Percentiles rank a stretch among this genome's conserved stretches.
Conservation (phyloP, 2,113 vertebrate species). For the Mustela nigripes region DNA sequence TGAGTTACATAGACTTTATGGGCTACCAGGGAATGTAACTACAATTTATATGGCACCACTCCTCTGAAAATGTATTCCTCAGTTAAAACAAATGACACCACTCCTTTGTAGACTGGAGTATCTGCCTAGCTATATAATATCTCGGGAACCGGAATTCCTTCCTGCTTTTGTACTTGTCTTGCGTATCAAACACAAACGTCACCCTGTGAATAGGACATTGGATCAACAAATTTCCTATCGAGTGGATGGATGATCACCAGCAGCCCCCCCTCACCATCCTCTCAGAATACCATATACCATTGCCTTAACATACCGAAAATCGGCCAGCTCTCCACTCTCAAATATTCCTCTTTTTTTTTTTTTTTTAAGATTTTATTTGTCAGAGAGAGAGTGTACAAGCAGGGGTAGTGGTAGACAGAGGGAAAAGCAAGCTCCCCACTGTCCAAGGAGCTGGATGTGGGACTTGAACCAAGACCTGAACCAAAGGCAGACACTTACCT, state of each 20-base stretch:
- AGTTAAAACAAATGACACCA: constrained; percentile 33
- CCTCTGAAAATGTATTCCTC: neutral
- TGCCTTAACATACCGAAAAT: neutral
- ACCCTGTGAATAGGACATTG: neutral
- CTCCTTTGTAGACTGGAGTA: neutral
- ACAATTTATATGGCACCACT: neutral
- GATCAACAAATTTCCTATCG: neutral
- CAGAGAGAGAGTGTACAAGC: too few species aligned
- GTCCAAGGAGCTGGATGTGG: too few species aligned
- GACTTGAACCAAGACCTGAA: too few species aligned
- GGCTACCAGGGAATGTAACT: neutral
- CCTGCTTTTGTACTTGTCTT: neutral
- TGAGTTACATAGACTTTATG: neutral
- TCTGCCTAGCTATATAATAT: neutral
- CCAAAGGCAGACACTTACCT: too few species aligned
- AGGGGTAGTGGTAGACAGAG: too few species aligned
- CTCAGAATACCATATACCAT: neutral
- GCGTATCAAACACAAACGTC: neutral
- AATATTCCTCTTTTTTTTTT: neutral
- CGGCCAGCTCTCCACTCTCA: neutral
- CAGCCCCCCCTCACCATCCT: neutral
- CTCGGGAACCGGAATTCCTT: neutral
- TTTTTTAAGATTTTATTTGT: too few species aligned
- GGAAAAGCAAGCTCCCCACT: too few species aligned
- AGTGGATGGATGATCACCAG: neutral